A percentile compares a stretch with the other conserved stretches of the same genome.
These are phyloP conservation scores for Polyploca ridens DNA, from an alignment of 2,888 invertebrate species.

Conservation along the genomic window DNA sequence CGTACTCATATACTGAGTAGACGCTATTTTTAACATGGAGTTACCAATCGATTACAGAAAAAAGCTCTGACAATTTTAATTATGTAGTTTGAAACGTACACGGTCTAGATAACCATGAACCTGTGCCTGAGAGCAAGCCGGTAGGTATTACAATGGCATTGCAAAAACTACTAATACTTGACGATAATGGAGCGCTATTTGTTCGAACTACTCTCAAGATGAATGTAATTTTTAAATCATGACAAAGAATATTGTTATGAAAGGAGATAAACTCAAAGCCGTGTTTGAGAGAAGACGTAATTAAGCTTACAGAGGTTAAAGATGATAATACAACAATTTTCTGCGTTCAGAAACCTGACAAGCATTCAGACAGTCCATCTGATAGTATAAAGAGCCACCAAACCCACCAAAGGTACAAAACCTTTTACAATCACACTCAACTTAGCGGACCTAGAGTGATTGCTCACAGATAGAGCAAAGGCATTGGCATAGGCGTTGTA, in stretches of 20 bases:
- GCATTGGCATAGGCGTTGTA: background rate
- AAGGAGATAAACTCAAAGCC: no score
- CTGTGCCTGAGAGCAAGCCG: background rate
- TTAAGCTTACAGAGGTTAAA: no score
- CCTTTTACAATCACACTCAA: background rate
- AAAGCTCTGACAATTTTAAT: background rate
- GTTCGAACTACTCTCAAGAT: background rate
- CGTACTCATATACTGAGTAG: background rate
- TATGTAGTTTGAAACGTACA: constrained; percentile 1
- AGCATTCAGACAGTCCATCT: no score
- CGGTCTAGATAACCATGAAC: constrained; percentile 1
- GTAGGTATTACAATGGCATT: background rate
- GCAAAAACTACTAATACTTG: background rate
- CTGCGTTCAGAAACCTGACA: no score
- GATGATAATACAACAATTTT: no score
- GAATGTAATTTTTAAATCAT: background rate
- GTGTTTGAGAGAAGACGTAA: no score
- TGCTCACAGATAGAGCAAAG: no score
- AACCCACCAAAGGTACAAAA: no score
- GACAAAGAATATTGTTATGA: background rate
- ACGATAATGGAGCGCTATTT: background rate
- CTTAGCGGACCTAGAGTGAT: no score
- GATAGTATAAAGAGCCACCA: no score
- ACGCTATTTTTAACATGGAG: background rate
- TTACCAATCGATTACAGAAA: background rate